These are phyloP conservation scores for Phasia obesa DNA, from an alignment of 2,888 invertebrate species.

Conservation along the genomic window DNA sequence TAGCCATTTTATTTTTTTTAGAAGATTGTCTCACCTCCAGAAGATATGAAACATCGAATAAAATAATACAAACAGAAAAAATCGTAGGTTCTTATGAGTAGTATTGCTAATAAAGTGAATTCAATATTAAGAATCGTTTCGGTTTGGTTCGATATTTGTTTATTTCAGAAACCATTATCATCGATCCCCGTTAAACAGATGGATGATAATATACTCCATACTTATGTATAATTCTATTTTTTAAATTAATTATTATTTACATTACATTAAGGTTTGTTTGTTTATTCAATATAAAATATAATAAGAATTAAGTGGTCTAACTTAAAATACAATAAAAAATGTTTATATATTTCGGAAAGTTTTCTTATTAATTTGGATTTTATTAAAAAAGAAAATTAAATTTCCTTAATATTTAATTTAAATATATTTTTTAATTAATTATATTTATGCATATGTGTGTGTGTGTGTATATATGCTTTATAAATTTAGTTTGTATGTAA, in stretches of 20 bases:
- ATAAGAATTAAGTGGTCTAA: conserved; percentile 37
- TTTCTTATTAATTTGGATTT: conserved; percentile 42
- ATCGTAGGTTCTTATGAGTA: conserved; percentile 34
- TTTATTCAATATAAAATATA: conserved; percentile 46
- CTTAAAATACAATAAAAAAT: conserved; percentile 40
- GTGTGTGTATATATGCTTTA: conserved; percentile 46
- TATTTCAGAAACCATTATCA: conserved; percentile 68
- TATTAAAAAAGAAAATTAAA: conserved; percentile 66
- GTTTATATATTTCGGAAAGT: conserved; percentile 38
- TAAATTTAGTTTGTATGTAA: conserved; percentile 27
- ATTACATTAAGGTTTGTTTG: conserved; percentile 28
- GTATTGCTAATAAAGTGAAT: background rate
- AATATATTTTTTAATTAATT: conserved; percentile 46
- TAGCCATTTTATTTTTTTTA: conserved; percentile 54
- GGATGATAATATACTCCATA: conserved; percentile 63
- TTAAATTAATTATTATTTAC: conserved; percentile 47
- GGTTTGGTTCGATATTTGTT: conserved; percentile 49
- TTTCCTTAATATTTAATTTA: conserved; percentile 66
- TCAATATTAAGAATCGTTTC: conserved; percentile 12
- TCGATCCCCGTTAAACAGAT: conserved; percentile 60
- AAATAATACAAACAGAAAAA: conserved; percentile 63
- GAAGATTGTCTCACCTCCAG: conserved; percentile 59
- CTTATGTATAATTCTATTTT: conserved; percentile 58
- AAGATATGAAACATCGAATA: conserved; percentile 38
- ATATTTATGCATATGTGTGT: conserved; percentile 23